Evolutionary conservation across 2,888 invertebrate species (phyloP).

Genomic region (Mesochorus sp.): DNA sequence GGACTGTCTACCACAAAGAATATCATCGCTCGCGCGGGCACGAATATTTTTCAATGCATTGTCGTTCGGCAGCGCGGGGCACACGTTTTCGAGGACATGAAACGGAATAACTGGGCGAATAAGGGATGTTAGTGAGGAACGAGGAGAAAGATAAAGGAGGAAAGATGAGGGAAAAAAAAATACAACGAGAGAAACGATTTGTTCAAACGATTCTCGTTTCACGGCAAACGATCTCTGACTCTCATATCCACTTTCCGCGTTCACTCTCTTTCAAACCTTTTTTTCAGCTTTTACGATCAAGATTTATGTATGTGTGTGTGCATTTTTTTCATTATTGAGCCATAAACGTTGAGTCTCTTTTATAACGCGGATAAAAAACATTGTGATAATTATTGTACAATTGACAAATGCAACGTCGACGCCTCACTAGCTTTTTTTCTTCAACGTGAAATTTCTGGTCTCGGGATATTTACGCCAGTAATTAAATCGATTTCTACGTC

Average conservation of each 20-base stretch:
- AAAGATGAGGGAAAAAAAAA: not conserved
- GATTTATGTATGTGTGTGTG: not conserved
- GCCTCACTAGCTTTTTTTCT: too few species aligned
- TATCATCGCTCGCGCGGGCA: slow-evolving; percentile 38
- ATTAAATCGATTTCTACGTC: too few species aligned
- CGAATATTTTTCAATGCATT: slow-evolving; percentile 59
- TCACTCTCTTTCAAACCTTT: slow-evolving; percentile 3
- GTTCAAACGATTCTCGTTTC: slow-evolving; percentile 43
- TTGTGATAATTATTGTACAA: too few species aligned
- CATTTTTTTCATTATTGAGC: not conserved
- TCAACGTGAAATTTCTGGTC: too few species aligned
- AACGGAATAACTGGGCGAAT: slow-evolving; percentile 54
- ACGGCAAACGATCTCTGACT: slow-evolving; percentile 43
- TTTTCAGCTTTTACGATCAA: not conserved
- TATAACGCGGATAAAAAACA: too few species aligned
- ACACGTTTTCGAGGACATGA: slow-evolving; percentile 42
- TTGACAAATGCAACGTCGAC: too few species aligned
- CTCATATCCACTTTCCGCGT: slow-evolving; percentile 14
- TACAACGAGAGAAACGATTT: slow-evolving; percentile 9
- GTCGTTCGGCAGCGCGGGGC: slow-evolving; percentile 37
- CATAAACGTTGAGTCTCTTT: too few species aligned
- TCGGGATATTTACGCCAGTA: not conserved
- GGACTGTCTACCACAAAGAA: slow-evolving; percentile 47
- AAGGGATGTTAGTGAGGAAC: slow-evolving; percentile 31
- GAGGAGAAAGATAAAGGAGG: slow-evolving; percentile 14